Evolutionary conservation across 2,888 invertebrate species (phyloP), one percentile per base, ranked within the genome.

Genomic region (Parascotia fuliginaria): DNA sequence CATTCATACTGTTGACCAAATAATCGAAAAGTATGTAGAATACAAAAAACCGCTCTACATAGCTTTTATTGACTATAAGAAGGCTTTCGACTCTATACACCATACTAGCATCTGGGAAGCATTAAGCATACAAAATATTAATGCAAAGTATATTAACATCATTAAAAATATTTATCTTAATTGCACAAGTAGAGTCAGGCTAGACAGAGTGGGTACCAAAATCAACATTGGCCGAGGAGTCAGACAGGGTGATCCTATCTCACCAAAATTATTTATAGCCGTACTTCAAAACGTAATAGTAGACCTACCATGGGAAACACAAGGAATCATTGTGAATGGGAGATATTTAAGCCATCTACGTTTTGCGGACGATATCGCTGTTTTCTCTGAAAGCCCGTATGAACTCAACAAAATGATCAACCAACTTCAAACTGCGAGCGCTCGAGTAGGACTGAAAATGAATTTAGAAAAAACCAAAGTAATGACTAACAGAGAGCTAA

Each of bases 391-490:
- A 14, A 33, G 7, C 14, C 15, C 33, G 4, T 7, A 14, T 6
- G 1, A 33, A 4, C 15, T 33, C 13, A 14, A 33, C 12, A 14
- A 1, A 13, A 14, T 27, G 27, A 27, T 27, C 9, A 27, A 27
- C 27, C 9, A 27, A 6, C 27, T 27, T 9, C 9, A 27, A 19
- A 19, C 19, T 19, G 19, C 19, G 2, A 19, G 19, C 19, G 19
- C 19, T 27, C 6, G 11, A 3, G 13, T 22, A 4, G 13, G 37
- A 37, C 12, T 22, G 1, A 16, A 22, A 37, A 22, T 11, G 32
- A 32, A 41, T 16, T 41, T 3, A 32, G 16, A 11, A 31, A 31
- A 41, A 41, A 42, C 33, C 2, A 42, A 42, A 33, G 24, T 42
- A 3, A 32, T 32, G 22, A 42, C 32, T 16, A 42, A 40, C 29